These are phyloP conservation scores for Araneus ventricosus DNA, from an alignment of 1,140 invertebrate genomes.

Conservation along the genomic window DNA sequence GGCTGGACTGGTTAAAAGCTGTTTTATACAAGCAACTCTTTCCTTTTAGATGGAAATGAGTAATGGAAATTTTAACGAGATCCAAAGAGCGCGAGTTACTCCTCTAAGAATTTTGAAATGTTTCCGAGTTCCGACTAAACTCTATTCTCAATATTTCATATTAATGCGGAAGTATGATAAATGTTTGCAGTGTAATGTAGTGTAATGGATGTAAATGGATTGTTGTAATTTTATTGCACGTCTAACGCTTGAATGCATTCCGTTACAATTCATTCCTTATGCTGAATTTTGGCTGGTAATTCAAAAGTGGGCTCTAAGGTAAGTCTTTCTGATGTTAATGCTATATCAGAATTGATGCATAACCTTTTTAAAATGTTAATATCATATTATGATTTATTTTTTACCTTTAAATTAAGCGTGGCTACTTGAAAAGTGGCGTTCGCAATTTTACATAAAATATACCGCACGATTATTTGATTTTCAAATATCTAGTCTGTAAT, in stretches of 20 bases:
- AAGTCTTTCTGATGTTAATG: no score
- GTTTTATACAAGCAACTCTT: background rate
- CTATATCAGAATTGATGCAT: no score
- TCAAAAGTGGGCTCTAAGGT: no score
- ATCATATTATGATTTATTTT: no score
- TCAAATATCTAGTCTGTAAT: no score
- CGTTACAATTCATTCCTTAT: background rate
- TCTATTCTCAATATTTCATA: background rate
- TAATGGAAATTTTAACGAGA: constrained; percentile 3
- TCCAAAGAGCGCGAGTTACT: background rate
- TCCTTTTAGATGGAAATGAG: background rate
- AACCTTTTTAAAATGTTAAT: no score
- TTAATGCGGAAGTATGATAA: background rate
- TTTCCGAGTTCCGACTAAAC: background rate
- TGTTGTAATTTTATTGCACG: background rate
- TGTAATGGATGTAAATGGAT: background rate
- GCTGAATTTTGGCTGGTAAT: no score
- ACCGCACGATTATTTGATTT: no score
- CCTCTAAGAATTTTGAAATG: constrained; percentile 2
- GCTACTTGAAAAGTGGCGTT: no score
- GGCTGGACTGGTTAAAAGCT: background rate
- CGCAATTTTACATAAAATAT: no score
- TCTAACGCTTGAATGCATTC: background rate
- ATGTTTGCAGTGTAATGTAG: background rate
- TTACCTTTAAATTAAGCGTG: no score